These are phyloP conservation scores for Tarsius wallacei DNA, from an alignment of 2,797 vertebrate genomes.

Conservation along the genomic window DNA sequence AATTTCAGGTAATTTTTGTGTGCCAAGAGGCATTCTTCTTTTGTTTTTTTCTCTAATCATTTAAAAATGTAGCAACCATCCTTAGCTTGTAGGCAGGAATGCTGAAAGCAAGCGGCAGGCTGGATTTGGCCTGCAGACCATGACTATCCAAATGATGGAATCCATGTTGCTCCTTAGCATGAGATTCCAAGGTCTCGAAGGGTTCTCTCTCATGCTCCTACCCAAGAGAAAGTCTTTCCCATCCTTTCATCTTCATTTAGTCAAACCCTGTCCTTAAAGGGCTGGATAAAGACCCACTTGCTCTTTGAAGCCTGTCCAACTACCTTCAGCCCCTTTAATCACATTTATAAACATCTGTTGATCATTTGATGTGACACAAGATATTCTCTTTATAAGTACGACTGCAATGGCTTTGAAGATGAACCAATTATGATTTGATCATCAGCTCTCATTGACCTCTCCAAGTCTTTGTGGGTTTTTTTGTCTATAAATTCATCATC, in stretches of 20 bases:
- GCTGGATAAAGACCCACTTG: not conserved
- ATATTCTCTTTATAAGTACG: not conserved
- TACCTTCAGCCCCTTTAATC: not conserved
- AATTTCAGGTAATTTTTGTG: not conserved
- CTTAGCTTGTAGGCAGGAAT: not conserved
- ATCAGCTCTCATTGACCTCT: not conserved
- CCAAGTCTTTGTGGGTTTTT: not conserved
- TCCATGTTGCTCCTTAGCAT: too few species aligned
- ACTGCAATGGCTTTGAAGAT: not conserved
- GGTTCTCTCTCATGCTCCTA: not conserved
- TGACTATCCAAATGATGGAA: not conserved
- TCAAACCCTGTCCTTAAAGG: not conserved
- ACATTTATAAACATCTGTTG: not conserved
- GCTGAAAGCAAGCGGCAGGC: not conserved
- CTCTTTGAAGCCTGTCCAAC: not conserved
- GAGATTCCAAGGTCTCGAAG: not conserved
- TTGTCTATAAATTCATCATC: not conserved
- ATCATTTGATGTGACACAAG: fast-evolving
- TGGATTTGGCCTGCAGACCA: not conserved
- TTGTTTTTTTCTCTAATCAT: not conserved
- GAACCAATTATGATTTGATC: not conserved
- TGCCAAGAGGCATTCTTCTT: not conserved
- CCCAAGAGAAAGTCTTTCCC: not conserved
- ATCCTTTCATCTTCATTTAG: not conserved
- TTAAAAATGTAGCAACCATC: not conserved